Conservation (phyloP, 2,113 vertebrate genomes). For the Caranx ignobilis region DNA sequence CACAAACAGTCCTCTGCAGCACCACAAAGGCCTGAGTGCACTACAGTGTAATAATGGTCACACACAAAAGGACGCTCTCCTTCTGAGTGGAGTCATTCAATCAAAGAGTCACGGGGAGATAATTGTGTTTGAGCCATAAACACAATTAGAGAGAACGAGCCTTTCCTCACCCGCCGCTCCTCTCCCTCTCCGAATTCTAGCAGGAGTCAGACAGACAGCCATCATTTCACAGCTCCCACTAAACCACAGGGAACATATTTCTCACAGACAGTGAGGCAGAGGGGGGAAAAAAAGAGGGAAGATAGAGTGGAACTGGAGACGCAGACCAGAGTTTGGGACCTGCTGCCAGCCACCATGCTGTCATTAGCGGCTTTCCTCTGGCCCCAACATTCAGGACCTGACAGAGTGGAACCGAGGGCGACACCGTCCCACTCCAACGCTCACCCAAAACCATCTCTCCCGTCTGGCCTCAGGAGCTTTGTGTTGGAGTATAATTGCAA, state of each 20-base stretch:
- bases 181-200: constrained; percentile 27
- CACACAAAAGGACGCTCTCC: constrained; percentile 40
- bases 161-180: constrained; percentile 42
- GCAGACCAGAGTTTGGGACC: constrained; percentile 49
- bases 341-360: constrained; percentile 67
- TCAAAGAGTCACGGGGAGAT: constrained; percentile 61
- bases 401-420: constrained; percentile 54
- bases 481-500: constrained; percentile 55
- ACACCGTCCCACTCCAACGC: constrained; percentile 37
- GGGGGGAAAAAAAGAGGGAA: constrained; percentile 22
- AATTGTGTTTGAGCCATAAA: constrained; percentile 65
- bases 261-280: constrained; percentile 66
- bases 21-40: constrained; percentile 38
- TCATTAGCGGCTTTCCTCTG: constrained; percentile 74
- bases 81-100: constrained; percentile 52
- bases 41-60: constrained; percentile 29
- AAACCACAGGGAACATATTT: constrained; percentile 77
- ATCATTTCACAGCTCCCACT: constrained; percentile 75
- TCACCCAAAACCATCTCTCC: constrained; percentile 26
- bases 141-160: constrained; percentile 72
- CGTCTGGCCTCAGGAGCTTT: constrained; percentile 50
- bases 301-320: constrained; percentile 62
- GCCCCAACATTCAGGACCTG: constrained; percentile 52
- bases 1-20: constrained; percentile 12
- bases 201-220: constrained; percentile 64